Percentiles rank a stretch among this genome's conserved stretches.
Conservation (phyloP, 2,888 invertebrate genomes). For the Arrhopalites spinosus region DNA sequence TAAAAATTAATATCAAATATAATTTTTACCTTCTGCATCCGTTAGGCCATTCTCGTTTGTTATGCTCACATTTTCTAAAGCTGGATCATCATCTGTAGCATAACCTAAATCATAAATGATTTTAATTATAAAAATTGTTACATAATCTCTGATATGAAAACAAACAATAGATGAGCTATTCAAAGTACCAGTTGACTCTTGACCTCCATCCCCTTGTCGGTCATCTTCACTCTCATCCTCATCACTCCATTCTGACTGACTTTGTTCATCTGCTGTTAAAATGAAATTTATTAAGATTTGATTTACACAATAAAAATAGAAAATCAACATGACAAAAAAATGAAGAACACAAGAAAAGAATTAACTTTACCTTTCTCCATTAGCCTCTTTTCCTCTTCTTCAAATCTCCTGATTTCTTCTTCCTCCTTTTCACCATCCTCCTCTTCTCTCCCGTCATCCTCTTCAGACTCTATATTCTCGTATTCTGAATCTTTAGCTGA, state of each 20-base stretch:
- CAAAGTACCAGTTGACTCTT: constrained; percentile 75
- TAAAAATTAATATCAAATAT: constrained; percentile 5
- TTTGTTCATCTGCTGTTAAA: constrained; percentile 58
- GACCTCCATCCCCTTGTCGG: constrained; percentile 66
- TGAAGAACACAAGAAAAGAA: background rate
- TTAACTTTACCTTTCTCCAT: constrained; percentile 51
- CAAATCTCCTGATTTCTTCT: constrained; percentile 63
- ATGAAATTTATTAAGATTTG: background rate
- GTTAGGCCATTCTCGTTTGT: constrained; percentile 80
- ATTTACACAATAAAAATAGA: background rate
- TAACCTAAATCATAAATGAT: too few species aligned
- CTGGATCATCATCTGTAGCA: constrained; percentile 84
- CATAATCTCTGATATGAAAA: too few species aligned
- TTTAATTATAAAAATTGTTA: too few species aligned
- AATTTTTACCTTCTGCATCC: constrained; percentile 74
- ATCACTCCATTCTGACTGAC: constrained; percentile 82
- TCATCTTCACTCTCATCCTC: constrained; percentile 70
- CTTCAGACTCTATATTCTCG: constrained; percentile 58
- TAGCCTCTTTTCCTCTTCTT: constrained; percentile 62
- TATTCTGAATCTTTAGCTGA: constrained; percentile 58
- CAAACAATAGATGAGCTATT: too few species aligned
- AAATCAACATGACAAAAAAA: background rate
- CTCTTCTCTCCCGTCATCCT: constrained; percentile 53
- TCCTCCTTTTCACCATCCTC: constrained; percentile 56
- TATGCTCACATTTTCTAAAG: constrained; percentile 79